Evolutionary conservation across 2,113 vertebrate species (phyloP), one percentile per base, ranked within the genome.

Genomic region (Nycticorax nycticorax): DNA sequence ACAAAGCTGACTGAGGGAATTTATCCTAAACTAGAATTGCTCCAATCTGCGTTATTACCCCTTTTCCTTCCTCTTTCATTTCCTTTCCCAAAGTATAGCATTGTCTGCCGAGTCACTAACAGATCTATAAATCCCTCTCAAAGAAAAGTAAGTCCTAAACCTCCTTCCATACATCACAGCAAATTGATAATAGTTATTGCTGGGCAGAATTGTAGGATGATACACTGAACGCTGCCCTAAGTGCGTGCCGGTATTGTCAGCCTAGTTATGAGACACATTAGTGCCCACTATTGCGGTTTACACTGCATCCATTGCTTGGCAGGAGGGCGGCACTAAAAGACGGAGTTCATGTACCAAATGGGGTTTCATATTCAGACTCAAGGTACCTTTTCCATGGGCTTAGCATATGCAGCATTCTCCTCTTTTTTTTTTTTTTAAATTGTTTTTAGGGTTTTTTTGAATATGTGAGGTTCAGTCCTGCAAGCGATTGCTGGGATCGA

Each of bases 401-500:
- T 64, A 41, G 71, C 53, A 13, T 17, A 9, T 21, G 69, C 39
- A 28, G 30, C 30, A 10, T 57, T 79, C 28, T 72, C 7, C 1
- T 17, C 39, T 82, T 57, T 6, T 35, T 69, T 28, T 23, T 10
- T 28, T 24, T 10, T 19, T 21, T 14, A 2, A 12, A 15, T 45
- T 35, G 30, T 5, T 30, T 74, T 62, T 9, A 19, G 28, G 57
- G 17, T 8, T 24, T 68, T 37, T 21, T 10, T 26, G 5, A 10
- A 9, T 9, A 12, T 2, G 4, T 24, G 39, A 48, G 22, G 13
- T 53, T 50, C 45, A 73, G 37, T 43, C 15, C 33, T 47, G n/a
- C n/a, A 18, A 73, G 8, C 0, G 2, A 10, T 35, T 27, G 45
- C 23, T 30, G 53, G 20, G 35, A 3, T 48, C 0, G 1, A 71